Base-by-base conservation (phyloP, 2,888 invertebrate species). In the Apocheima hispidaria region DNA sequence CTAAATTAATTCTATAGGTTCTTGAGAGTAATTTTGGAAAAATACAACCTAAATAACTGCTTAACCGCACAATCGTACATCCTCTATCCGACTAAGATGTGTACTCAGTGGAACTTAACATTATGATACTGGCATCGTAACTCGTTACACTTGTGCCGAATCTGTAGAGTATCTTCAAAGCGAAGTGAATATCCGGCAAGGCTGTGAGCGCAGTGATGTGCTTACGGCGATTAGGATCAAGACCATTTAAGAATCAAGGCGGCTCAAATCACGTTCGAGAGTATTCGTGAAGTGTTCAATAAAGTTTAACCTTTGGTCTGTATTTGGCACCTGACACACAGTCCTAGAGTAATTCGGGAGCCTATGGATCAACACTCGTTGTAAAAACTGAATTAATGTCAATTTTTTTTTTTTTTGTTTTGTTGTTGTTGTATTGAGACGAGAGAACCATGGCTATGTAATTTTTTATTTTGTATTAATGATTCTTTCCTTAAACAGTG, bases 201-300 rank as follows among this genome's bases (percentile, higher is more conserved):
- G 46, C n/a, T n/a, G 33, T 2, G 46, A 30, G 46, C 30, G 26
- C 23, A 10, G 23, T 28, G 33, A 50, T 50, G 23, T 36, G 23
- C 14, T 52, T 10, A 21, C 23, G 16, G 28, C 18, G 41, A 41
- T 30, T 52, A 41, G 40, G 40, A 41, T 52, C 30, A 41, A 41
- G 52, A 33, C 21, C 33, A 41, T 52, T 52, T 52, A 52, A n/a
- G 28, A 33, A 23, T 10, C 33, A 48, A 54, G 33, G 35, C 35
- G 44, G 30, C 46, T 14, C 6, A 7, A 5, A 10, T 23, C 50
- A 50, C 38, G 50, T 16, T 12, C 14, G 6, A 26, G 2, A 21
- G 21, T n/a, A 14, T 44, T 26, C 43, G 43, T 44, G 43, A 44
- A 16, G 43, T 43, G 5, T 5, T 44, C n/a, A n/a, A n/a, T n/a